Conservation (phyloP, 2,888 invertebrate species). For the Asteroscopus sphinx region DNA sequence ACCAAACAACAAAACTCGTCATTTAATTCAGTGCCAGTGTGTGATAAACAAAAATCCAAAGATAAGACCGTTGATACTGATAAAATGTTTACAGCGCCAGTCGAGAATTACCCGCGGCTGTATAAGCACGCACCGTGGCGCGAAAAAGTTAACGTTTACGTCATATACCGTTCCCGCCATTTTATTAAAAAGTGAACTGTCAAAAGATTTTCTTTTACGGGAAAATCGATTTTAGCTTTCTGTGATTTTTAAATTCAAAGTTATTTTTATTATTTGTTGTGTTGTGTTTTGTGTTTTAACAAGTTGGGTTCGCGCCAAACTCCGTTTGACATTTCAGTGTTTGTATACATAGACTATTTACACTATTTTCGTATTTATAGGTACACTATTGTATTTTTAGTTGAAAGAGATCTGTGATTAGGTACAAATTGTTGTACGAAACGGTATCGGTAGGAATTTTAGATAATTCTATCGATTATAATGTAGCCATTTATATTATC, state of each 20-base stretch:
- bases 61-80: conserved; percentile 15
- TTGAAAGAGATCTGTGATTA: too few species aligned
- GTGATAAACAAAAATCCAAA: conserved; percentile 14
- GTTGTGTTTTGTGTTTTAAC: conserved; percentile 28
- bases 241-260: conserved; percentile 6
- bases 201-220: conserved; percentile 18
- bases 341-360: conserved; percentile 33
- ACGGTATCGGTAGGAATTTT: too few species aligned
- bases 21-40: conserved; percentile 19
- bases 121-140: conserved; percentile 25
- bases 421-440: too few species aligned
- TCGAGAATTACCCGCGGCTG: conserved; percentile 40
- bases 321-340: conserved; percentile 29
- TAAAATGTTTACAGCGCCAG: conserved; percentile 41
- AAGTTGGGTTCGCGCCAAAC: conserved; percentile 42
- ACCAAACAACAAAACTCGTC: not conserved
- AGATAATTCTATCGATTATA: too few species aligned
- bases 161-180: conserved; percentile 26
- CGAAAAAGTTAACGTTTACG: conserved; percentile 23
- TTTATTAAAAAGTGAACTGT: conserved; percentile 15
- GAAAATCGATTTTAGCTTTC: not conserved
- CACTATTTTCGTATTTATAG: too few species aligned
- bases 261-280: conserved; percentile 5
- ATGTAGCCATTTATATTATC: too few species aligned
- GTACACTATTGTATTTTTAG: too few species aligned